Evolutionary conservation across 2,888 invertebrate genomes (phyloP), one percentile per base, ranked within the genome.

Genomic region (Adelognathus sp.): DNA sequence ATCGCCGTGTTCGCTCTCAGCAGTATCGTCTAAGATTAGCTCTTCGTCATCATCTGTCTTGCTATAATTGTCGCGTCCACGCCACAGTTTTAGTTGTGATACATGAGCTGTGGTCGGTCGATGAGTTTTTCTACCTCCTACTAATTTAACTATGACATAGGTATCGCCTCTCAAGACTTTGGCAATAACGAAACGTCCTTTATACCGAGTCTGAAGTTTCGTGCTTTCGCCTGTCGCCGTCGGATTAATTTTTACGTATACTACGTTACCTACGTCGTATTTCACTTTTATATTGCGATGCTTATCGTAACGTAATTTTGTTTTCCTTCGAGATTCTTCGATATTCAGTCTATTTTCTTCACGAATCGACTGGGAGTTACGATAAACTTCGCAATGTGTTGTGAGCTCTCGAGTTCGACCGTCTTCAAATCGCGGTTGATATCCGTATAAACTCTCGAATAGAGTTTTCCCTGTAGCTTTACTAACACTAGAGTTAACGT

Each of bases 381-480:
- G 31, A 18, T 50, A 70, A 1, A 9, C 4, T 46, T 70, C 46
- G 3, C 60, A 29, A n/a, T 46, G 56, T 44, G 7, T 9, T 1
- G 61, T 71, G 2, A 46, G 18, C 0, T 33, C 39, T 33, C 70
- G 60, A 3, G 50, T 1, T 33, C 21, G 44, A 0, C 61, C 60
- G 4, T 61, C 60, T 7, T 18, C 18, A 11, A 41, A 41, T 9
- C 61, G 24, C 9, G 50, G 50, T 24, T 24, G 46, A 21, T 73
- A 81, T 0, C 82, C 82, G 16, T 50, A 67, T 33, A 82, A 31
- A 11, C 64, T 31, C 41, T 81, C 76, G 24, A 72, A 81, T 5
- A 81, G 82, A 4, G 76, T 73, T 56, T 69, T 67, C 0, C 73
- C 66, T 1, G 81, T 82, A 0, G 78, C 74, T 46, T 83, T 79